Evolutionary conservation across 2,888 invertebrate species (phyloP).

Genomic region (Thymelicus acteon): DNA sequence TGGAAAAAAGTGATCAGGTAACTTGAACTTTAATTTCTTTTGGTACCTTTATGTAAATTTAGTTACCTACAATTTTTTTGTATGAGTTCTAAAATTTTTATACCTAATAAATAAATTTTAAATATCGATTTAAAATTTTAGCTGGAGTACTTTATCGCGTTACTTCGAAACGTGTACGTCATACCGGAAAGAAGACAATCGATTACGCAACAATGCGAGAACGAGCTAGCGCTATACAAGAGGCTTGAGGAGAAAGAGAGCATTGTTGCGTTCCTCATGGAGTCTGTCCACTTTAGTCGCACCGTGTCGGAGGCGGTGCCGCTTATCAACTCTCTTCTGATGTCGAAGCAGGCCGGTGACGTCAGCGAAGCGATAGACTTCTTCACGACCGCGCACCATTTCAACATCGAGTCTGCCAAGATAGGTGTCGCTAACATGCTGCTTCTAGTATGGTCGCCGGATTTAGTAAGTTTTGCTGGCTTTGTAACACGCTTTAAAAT

Average conservation of each 20-base stretch:
- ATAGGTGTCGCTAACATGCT: slow-evolving; percentile 91
- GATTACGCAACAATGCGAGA: slow-evolving; percentile 72
- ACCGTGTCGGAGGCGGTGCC: slow-evolving; percentile 77
- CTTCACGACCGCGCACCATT: slow-evolving; percentile 92
- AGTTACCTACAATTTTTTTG: too few species aligned
- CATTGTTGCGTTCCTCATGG: slow-evolving; percentile 89
- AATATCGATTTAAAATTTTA: slow-evolving; percentile 48
- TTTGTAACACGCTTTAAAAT: not conserved
- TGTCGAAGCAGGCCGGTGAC: slow-evolving; percentile 90
- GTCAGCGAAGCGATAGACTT: slow-evolving; percentile 95
- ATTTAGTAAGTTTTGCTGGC: slow-evolving; percentile 78
- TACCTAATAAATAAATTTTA: too few species aligned
- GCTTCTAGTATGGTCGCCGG: slow-evolving; percentile 91
- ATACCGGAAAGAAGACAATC: slow-evolving; percentile 67
- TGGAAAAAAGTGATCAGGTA: slow-evolving; percentile 81
- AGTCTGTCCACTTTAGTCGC: slow-evolving; percentile 82
- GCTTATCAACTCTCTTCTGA: slow-evolving; percentile 89
- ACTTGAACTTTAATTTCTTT: not conserved
- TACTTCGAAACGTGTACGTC: slow-evolving; percentile 73
- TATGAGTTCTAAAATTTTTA: too few species aligned
- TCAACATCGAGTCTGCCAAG: slow-evolving; percentile 90
- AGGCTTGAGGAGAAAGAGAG: slow-evolving; percentile 85
- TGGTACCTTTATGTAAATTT: too few species aligned
- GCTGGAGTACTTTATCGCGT: slow-evolving; percentile 76
- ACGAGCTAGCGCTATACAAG: slow-evolving; percentile 76